A percentile compares a stretch with the other conserved stretches of the same genome.
phyloP scores from a whole-genome alignment of 2,797 vertebrate species.

The Lindbergichthys nudifrons region DNA sequence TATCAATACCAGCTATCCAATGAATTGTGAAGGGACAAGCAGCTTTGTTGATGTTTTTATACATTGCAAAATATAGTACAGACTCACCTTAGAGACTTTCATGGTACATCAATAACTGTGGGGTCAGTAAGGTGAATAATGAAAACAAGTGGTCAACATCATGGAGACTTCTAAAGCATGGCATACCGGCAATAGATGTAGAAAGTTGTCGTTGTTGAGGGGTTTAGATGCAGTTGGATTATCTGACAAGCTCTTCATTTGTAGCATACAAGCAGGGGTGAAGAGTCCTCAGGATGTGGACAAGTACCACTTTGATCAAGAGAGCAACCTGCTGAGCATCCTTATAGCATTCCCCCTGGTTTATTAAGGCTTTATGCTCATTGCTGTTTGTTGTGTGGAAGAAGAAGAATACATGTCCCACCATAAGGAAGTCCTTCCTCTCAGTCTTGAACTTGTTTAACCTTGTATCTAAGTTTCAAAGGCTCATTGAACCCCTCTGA shows the following conservation, averaged over 20 bases:
- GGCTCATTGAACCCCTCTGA: constrained; percentile 33
- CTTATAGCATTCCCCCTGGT: too few relatives aligned
- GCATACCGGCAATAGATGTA: too few relatives aligned
- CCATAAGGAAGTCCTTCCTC: neutral
- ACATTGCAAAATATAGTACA: too few relatives aligned
- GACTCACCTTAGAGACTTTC: neutral
- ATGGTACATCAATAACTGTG: neutral
- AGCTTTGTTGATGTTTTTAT: too few relatives aligned
- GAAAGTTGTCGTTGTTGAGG: too few relatives aligned
- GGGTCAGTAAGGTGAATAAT: neutral
- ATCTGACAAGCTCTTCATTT: too few relatives aligned
- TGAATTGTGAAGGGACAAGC: neutral
- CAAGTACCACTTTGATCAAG: too few relatives aligned
- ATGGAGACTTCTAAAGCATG: neutral
- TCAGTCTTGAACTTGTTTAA: constrained; percentile 3
- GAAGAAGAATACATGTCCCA: neutral
- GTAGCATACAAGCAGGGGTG: too few relatives aligned
- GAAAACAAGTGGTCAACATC: neutral
- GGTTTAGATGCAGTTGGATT: too few relatives aligned
- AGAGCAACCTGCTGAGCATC: too few relatives aligned
- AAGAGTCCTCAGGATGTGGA: neutral
- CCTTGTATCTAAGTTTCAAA: constrained; percentile 4
- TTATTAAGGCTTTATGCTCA: neutral
- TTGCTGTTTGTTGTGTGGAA: neutral
- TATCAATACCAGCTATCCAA: neutral